These are phyloP conservation scores for Merops nubicus DNA, from an alignment of 2,113 vertebrate species.

Conservation along the genomic window DNA sequence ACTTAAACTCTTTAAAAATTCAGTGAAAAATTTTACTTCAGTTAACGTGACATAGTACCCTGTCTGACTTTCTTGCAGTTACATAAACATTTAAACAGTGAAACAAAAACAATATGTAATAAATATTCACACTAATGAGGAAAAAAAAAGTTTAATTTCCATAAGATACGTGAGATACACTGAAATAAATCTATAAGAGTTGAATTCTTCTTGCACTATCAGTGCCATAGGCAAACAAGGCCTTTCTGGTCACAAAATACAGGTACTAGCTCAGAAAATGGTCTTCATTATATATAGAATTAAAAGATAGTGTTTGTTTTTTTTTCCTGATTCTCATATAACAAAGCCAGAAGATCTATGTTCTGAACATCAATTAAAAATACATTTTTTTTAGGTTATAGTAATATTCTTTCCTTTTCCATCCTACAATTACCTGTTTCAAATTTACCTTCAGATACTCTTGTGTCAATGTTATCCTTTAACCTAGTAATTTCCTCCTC, in stretches of 20 bases:
- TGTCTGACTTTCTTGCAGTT: neutral
- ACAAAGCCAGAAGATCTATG: neutral
- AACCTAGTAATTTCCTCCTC: neutral
- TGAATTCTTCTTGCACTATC: neutral
- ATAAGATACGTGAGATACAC: neutral
- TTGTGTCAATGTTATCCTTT: neutral
- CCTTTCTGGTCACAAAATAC: neutral
- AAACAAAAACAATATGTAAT: neutral
- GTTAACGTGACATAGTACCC: neutral
- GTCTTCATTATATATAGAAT: neutral
- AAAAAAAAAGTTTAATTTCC: neutral
- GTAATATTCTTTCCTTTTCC: neutral
- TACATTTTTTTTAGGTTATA: neutral
- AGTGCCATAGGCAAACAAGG: neutral
- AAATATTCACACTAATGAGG: neutral
- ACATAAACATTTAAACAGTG: neutral
- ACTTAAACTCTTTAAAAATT: neutral
- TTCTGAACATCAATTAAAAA: neutral
- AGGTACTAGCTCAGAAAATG: neutral
- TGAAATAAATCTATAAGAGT: neutral
- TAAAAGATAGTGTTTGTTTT: neutral
- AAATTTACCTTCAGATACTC: neutral
- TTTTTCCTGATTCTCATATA: neutral
- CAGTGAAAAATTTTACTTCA: neutral
- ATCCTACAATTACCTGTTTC: neutral